phyloP scores from a whole-genome alignment of 2,888 invertebrate genomes.

The Anoncus sp. region DNA sequence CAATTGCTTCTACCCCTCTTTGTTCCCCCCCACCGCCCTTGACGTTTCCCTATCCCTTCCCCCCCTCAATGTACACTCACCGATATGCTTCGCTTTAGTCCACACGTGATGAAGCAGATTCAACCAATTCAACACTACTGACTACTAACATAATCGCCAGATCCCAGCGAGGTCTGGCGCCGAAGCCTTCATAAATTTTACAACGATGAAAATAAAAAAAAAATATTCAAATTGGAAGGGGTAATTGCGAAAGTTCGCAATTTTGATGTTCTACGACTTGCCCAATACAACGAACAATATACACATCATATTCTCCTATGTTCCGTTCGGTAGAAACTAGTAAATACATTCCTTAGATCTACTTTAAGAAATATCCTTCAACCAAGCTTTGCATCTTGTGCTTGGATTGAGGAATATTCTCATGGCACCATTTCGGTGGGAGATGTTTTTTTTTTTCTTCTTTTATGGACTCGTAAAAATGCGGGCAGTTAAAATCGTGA shows the following conservation, averaged over 20 bases:
- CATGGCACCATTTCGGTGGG: background rate
- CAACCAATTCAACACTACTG: constrained; percentile 34
- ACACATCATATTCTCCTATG: too few relatives aligned
- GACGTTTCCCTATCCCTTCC: constrained; percentile 12
- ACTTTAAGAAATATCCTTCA: background rate
- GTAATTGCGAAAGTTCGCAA: background rate
- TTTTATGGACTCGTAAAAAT: constrained; percentile 23
- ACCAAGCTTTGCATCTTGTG: background rate
- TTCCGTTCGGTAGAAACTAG: too few relatives aligned
- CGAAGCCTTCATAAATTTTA: constrained; percentile 13
- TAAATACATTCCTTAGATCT: too few relatives aligned
- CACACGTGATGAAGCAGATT: constrained; percentile 15
- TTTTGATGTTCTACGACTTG: background rate
- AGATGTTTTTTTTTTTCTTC: background rate
- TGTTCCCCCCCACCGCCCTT: constrained; percentile 46
- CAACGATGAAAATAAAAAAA: background rate
- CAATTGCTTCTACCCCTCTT: constrained; percentile 46
- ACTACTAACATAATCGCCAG: constrained; percentile 15
- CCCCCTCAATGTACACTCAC: constrained; percentile 12
- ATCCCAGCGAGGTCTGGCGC: constrained; percentile 34
- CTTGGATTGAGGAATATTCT: background rate
- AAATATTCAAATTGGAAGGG: constrained; percentile 8
- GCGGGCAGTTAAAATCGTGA: constrained; percentile 2
- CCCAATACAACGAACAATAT: background rate
- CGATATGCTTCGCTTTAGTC: constrained; percentile 8